Base-by-base conservation (phyloP, 2,797 vertebrate species). In the Margarornis squamiger region DNA sequence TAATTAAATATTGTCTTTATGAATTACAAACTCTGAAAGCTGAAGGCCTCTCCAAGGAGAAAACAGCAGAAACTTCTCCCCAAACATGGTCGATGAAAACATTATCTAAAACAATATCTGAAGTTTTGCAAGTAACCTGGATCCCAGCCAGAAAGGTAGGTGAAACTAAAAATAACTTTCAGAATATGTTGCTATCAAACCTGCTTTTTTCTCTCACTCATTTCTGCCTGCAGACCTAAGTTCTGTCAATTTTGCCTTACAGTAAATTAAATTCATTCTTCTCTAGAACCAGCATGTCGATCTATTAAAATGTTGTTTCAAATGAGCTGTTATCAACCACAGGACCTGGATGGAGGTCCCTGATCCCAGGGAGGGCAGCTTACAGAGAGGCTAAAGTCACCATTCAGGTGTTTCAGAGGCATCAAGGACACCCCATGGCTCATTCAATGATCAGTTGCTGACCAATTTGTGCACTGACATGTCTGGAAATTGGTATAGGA, bases 21-120 rank as follows among this genome's bases (percentile, higher is more conserved):
- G 38, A 96, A 81, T 78, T 84, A 43, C 41, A 46, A 83, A 84
- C 29, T 59, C 72, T 78, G 73, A 88, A 94, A 88, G 39, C n/a
- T 88, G 63, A 91, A 80, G 57, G 7, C 21, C 17, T 81, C 86
- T 65, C 73, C 46, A 58, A 85, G 67, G 36, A 93, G 30, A 79
- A 83, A 83, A 72, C 36, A 74, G 18, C 4, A 77, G 45, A 90
- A 5, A 34, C 12, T 89, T 91, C n/a, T 70, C 22, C 39, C 22
- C 9, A 63, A 15, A 46, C 12, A 10, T 11, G 16, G 36, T 38
- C 34, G 43, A 30, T 41, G 36, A 78, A 81, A 86, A 34, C 24
- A 51, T 4, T 16, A 54, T 22, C 29, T 34, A 59, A 80, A 82
- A 78, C 9, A n/a, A 2, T 14, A 66, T 15, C 32, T 75, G 54